Conservation (phyloP, 2,888 invertebrate species). For the Microctonus hyperodae region DNA sequence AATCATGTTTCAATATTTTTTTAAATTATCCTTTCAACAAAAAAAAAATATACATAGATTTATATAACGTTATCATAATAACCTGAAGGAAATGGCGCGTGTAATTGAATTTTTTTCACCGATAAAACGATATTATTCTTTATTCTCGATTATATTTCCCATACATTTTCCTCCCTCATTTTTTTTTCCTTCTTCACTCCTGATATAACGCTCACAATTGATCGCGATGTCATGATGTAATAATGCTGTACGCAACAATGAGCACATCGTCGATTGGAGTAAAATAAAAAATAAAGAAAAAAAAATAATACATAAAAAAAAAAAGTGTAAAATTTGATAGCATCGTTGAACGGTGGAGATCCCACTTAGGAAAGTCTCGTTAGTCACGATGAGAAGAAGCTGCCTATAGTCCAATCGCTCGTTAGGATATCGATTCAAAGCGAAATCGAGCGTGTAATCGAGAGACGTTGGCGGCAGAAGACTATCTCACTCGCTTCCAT, state of each 20-base stretch:
- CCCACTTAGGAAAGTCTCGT: constrained; percentile 7
- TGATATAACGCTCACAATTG: background rate
- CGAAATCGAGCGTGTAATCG: constrained; percentile 29
- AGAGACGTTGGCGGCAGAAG: constrained; percentile 5
- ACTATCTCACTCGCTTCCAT: background rate
- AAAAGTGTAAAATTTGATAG: constrained; percentile 8
- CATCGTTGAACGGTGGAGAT: constrained; percentile 2
- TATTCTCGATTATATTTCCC: background rate
- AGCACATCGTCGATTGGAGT: background rate
- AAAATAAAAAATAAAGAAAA: background rate
- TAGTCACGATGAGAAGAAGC: constrained; percentile 19
- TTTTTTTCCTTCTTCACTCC: background rate
- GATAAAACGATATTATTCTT: background rate
- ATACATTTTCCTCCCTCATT: background rate
- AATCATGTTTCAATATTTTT: no score
- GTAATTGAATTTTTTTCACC: constrained; percentile 10
- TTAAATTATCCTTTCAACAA: background rate
- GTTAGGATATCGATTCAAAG: constrained; percentile 26
- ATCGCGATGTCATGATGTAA: background rate
- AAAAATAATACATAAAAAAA: background rate
- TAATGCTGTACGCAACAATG: background rate
- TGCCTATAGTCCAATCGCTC: constrained; percentile 23
- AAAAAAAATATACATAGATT: background rate
- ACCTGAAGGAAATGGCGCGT: constrained; percentile 8
- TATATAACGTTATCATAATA: background rate